These are phyloP conservation scores for Aethina tumida DNA, from an alignment of 1,140 invertebrate genomes.

Conservation along the genomic window DNA sequence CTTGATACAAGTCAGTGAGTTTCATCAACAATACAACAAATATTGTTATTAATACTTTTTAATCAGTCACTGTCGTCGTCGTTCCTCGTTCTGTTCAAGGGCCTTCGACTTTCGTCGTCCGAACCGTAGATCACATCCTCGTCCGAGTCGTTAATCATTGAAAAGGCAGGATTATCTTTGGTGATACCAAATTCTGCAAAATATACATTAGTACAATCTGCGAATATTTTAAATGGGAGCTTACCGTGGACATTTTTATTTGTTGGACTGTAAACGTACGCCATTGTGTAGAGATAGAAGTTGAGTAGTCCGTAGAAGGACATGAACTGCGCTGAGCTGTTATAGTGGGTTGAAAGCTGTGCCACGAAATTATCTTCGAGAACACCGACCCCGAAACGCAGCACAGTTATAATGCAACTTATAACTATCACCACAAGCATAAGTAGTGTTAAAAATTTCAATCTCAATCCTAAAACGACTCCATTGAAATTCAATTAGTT, in stretches of 20 bases:
- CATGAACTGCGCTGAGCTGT: conserved; percentile 89
- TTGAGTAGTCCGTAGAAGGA: conserved; percentile 91
- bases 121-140: conserved; percentile 95
- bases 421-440: conserved; percentile 77
- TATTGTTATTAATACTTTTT: no score
- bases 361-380: conserved; percentile 91
- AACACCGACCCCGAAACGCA: conserved; percentile 78
- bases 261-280: conserved; percentile 78
- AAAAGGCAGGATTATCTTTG: conserved; percentile 94
- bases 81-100: conserved; percentile 54
- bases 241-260: conserved; percentile 71
- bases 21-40: no score
- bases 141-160: conserved; percentile 97
- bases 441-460: conserved; percentile 83
- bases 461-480: conserved; percentile 64
- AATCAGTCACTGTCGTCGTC: conserved; percentile 59
- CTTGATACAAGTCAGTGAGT: conserved; percentile 9
- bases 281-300: conserved; percentile 89
- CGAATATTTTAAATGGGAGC: conserved; percentile 19
- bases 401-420: conserved; percentile 64
- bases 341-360: conserved; percentile 73
- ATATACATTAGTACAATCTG: not conserved
- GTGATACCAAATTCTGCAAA: conserved; percentile 52
- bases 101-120: conserved; percentile 73
- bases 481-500: not conserved